These are phyloP conservation scores for Steinernema scapterisci DNA, from an alignment of 2,888 invertebrate genomes.

Conservation along the genomic window DNA sequence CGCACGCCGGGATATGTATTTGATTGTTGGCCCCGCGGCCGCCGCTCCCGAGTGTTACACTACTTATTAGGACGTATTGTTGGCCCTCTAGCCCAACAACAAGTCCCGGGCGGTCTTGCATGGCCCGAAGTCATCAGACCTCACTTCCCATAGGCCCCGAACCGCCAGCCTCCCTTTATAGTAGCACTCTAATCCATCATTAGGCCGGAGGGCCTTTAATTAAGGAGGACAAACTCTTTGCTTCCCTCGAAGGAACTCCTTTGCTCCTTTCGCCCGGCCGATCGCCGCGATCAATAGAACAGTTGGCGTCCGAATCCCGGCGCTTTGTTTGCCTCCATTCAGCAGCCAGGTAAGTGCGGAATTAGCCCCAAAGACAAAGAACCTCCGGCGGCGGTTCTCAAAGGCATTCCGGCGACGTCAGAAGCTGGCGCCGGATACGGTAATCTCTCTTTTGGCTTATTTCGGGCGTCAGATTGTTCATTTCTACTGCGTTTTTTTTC, in stretches of 20 bases:
- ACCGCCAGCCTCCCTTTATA: constrained; percentile 6
- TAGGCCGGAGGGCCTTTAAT: constrained; percentile 24
- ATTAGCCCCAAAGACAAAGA: constrained; percentile 6
- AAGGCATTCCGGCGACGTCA: background rate
- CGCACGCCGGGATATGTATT: constrained; percentile 11
- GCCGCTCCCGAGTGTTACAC: constrained; percentile 9
- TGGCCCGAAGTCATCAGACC: constrained; percentile 13
- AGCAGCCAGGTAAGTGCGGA: background rate
- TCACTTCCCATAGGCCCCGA: constrained; percentile 8
- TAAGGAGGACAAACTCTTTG: background rate
- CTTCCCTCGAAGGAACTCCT: background rate
- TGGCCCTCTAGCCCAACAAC: constrained; percentile 16
- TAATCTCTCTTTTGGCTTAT: background rate
- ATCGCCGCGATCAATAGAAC: constrained; percentile 24
- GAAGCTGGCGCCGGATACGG: background rate
- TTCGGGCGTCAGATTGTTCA: background rate
- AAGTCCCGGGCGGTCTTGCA: constrained; percentile 10
- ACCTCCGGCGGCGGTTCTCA: background rate
- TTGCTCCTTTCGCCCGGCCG: background rate
- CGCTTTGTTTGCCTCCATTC: constrained; percentile 5
- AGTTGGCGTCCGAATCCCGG: constrained; percentile 8
- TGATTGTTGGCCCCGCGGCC: constrained; percentile 25
- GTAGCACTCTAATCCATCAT: constrained; percentile 27
- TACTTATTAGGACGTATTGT: constrained; percentile 29
- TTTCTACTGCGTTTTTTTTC: background rate